phyloP scores from a whole-genome alignment of 1,140 invertebrate species.

The Drosophila lacertosa region DNA sequence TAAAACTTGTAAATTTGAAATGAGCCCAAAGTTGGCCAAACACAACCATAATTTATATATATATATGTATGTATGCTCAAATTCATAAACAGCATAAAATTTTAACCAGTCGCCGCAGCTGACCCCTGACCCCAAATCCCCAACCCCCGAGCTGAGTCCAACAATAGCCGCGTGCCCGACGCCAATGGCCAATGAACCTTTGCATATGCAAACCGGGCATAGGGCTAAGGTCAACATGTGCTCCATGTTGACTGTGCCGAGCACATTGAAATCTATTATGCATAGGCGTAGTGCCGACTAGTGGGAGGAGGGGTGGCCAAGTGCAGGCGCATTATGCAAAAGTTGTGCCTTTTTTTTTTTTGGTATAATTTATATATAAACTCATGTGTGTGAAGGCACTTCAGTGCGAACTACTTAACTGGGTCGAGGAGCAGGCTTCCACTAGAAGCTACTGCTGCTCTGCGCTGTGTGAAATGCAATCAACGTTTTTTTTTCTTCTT shows the following conservation, averaged over 20 bases:
- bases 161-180: slow-evolving; percentile 16
- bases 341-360: slow-evolving; percentile 25
- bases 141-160: neutral
- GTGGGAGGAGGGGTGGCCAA: neutral
- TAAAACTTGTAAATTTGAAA: slow-evolving; percentile 47
- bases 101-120: slow-evolving; percentile 22
- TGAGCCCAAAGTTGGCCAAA: slow-evolving; percentile 20
- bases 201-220: slow-evolving; percentile 15
- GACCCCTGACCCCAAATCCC: slow-evolving; percentile 2
- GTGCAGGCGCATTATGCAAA: slow-evolving; percentile 49
- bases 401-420: slow-evolving; percentile 51
- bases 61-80: too few species aligned
- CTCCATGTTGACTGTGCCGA: slow-evolving; percentile 18
- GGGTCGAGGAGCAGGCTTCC: slow-evolving; percentile 35
- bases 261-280: slow-evolving; percentile 46
- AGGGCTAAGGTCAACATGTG: slow-evolving; percentile 43
- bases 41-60: slow-evolving; percentile 22
- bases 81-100: slow-evolving; percentile 43
- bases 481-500: too few species aligned
- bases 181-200: slow-evolving; percentile 48
- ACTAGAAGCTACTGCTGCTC: neutral
- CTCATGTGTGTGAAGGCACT: slow-evolving; percentile 31
- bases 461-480: slow-evolving; percentile 48
- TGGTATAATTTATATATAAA: slow-evolving; percentile 22
- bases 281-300: neutral